Evolutionary conservation across 2,113 vertebrate genomes (phyloP).

Genomic region (Caranx ignobilis): DNA sequence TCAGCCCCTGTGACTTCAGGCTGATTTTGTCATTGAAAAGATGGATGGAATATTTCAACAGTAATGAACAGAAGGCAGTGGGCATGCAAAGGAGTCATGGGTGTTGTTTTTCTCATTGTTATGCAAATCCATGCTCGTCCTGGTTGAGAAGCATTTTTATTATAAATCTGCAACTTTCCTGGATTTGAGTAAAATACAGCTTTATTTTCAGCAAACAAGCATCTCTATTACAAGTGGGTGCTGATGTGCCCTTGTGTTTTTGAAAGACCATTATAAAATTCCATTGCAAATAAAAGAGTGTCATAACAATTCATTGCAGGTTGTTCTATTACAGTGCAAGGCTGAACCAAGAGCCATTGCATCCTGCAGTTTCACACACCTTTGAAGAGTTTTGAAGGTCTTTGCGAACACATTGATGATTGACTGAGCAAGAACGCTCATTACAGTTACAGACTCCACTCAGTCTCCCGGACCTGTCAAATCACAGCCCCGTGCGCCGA

Average conservation of each 20-base stretch:
- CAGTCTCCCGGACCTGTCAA: conserved; percentile 46
- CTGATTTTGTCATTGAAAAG: conserved; percentile 36
- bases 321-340: not conserved
- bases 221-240: not conserved
- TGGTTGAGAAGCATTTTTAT: not conserved
- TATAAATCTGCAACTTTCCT: not conserved
- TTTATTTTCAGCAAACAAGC: not conserved
- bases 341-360: conserved; percentile 17
- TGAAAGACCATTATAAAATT: conserved; percentile 7
- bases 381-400: conserved; percentile 50
- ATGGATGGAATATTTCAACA: conserved; percentile 28
- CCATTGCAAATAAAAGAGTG: conserved; percentile 5
- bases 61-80: conserved; percentile 26
- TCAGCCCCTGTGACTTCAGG: conserved; percentile 25
- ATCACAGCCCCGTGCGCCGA: conserved; percentile 40
- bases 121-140: conserved; percentile 15
- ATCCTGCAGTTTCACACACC: conserved; percentile 14
- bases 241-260: conserved; percentile 2
- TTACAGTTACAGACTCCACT: conserved; percentile 41
- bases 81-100: conserved; percentile 1
- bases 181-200: not conserved
- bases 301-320: not conserved
- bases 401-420: conserved; percentile 35
- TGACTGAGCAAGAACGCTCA: conserved; percentile 46
- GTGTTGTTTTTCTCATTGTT: conserved; percentile 24